These are phyloP conservation scores for Pomatorhinus ruficollis DNA, from an alignment of 2,113 vertebrate species.

Conservation along the genomic window DNA sequence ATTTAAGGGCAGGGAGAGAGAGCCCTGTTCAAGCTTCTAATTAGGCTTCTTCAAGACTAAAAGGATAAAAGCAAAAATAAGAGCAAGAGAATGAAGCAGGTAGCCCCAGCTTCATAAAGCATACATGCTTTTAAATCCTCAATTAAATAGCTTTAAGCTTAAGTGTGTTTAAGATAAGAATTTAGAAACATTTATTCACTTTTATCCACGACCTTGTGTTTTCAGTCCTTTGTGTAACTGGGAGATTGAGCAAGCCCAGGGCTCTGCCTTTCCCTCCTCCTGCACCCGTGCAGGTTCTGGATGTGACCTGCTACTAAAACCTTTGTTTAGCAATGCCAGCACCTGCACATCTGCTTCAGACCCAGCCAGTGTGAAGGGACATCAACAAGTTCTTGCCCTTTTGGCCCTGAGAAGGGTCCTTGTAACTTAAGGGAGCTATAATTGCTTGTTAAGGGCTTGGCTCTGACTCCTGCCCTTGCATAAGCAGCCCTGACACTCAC, in stretches of 20 bases:
- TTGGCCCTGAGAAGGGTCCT: background rate
- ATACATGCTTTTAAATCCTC: slow-evolving; percentile 76
- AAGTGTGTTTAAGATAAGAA: slow-evolving; percentile 82
- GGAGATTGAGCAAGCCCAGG: slow-evolving; percentile 73
- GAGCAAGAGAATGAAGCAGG: slow-evolving; percentile 83
- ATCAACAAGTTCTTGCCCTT: background rate
- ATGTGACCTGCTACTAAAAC: slow-evolving; percentile 82
- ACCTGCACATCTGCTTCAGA: slow-evolving; percentile 71
- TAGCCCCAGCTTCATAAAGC: slow-evolving; percentile 77
- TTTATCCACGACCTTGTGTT: slow-evolving; percentile 80
- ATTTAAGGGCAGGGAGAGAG: slow-evolving; percentile 98
- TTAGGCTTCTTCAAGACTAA: slow-evolving; percentile 98
- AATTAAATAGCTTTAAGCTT: slow-evolving; percentile 82
- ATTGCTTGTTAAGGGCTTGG: background rate
- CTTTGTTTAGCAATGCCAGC: slow-evolving; percentile 83
- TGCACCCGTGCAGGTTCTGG: slow-evolving; percentile 60
- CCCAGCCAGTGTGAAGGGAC: background rate
- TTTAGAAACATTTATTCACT: slow-evolving; percentile 90
- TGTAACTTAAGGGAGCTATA: background rate
- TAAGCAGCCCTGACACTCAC: background rate
- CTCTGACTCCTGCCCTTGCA: background rate
- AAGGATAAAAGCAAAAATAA: slow-evolving; percentile 96
- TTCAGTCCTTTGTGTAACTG: slow-evolving; percentile 84
- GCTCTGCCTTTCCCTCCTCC: slow-evolving; percentile 72
- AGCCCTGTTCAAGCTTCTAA: slow-evolving; percentile 93